Conservation (phyloP, 1,140 invertebrate genomes). For the Chlorops oryzae region DNA sequence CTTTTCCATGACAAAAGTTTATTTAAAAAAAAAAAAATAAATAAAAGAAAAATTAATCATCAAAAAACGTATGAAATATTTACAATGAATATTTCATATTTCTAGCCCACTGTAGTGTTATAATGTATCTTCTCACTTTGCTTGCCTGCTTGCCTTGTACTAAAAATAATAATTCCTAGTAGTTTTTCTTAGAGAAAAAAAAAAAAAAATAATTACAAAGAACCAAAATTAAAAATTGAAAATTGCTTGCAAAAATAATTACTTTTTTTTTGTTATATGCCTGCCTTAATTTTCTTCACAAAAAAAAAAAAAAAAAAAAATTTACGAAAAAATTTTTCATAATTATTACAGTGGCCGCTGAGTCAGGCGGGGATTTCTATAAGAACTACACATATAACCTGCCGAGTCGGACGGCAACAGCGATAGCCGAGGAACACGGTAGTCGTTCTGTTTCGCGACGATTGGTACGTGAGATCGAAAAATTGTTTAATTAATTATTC, state of each 20-base stretch:
- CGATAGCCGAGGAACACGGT: conserved; percentile 55
- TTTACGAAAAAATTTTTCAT: conserved; percentile 35
- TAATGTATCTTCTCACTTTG: too few relatives aligned
- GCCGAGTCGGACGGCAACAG: conserved; percentile 54
- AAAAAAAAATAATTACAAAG: conserved; percentile 19
- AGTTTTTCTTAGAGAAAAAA: too few relatives aligned
- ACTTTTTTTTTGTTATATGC: not conserved
- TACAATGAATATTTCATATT: too few relatives aligned
- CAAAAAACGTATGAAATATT: not conserved
- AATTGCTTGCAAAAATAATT: not conserved
- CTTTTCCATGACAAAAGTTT: conserved; percentile 5
- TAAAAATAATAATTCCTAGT: not conserved
- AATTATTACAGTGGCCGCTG: conserved; percentile 64
- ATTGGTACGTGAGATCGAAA: conserved; percentile 39
- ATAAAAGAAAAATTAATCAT: conserved; percentile 1
- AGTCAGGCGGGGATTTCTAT: conserved; percentile 70
- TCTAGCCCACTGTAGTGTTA: too few relatives aligned
- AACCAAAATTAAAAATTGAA: conserved; percentile 5
- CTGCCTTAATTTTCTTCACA: conserved; percentile 4
- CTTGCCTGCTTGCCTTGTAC: too few relatives aligned
- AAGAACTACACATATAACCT: conserved; percentile 59
- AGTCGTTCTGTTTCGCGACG: conserved; percentile 46
- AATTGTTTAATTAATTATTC: not conserved
- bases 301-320: conserved; percentile 6
- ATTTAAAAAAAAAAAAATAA: conserved; percentile 9